Base-by-base conservation (phyloP, 1,140 invertebrate species). In the Contarinia nasturtii region DNA sequence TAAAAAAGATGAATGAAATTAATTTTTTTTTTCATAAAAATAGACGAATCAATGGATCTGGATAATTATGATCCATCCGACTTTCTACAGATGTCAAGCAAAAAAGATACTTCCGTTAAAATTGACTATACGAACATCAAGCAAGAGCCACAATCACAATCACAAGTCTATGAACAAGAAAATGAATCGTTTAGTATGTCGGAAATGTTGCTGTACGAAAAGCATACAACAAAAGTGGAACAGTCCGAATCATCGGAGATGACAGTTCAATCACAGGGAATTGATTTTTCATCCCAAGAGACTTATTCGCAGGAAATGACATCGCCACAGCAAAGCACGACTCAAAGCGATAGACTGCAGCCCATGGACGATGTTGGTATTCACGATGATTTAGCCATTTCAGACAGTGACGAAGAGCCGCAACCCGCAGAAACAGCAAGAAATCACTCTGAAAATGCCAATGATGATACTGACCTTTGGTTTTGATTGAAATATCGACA, bases 31-130 rank as follows among this genome's bases (percentile, higher is more conserved):
- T 27, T 27, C 27, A 27, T 27, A 27, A 10, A 27, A 5, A 10
- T 53, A 75, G 83, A 87, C 52, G 81, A 85, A 54, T 79, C 76
- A 48, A 76, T 83, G 66, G 79, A 82, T 53, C 77, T 87, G 8
- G 82, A 86, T 69, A 83, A 82, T 57, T 90, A 90, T 61, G 86
- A 89, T 67, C 84, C 85, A 11, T 85, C 84, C 1, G 85, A 86
- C 58, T 86, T 88, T 54, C 58, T 86, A 11, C 72, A 54, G 45
- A 60, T 59, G 57, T 54, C 53, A 47, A 60, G 57, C 47, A 27
- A 4, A 46, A 48, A 11, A n/a, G 10, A 46, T 10, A 5, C 27
- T 10, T 27, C 27, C 10, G 27, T 27, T 3, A 27, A 27, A 27
- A 27, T 27, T 27, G 27, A 27, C 27, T 27, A 27, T 27, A 27